Percentiles rank a stretch among this genome's conserved stretches.
These are phyloP conservation scores for Mastacembelus armatus DNA, from an alignment of 2,797 vertebrate genomes.

Conservation along the genomic window DNA sequence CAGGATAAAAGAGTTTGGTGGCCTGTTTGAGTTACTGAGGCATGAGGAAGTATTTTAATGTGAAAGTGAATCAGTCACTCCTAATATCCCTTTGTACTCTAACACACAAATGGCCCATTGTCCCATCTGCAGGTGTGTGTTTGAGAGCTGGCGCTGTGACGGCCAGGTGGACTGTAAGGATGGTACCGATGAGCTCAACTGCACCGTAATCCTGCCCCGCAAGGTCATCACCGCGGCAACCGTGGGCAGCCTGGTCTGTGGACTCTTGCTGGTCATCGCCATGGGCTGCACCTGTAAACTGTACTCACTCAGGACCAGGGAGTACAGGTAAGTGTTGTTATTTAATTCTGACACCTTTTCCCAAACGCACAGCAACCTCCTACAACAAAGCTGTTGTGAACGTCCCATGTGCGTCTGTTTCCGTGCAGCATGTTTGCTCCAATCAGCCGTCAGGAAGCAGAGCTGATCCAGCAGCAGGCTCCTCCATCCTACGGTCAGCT, in stretches of 20 bases:
- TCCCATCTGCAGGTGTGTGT: conserved; percentile 84
- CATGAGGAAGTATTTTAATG: background rate
- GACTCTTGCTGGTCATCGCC: conserved; percentile 91
- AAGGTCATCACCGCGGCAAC: conserved; percentile 94
- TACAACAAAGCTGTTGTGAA: conserved; percentile 7
- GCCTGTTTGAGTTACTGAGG: background rate
- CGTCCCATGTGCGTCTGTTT: background rate
- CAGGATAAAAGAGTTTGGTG: too few species aligned
- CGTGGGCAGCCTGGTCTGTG: conserved; percentile 92
- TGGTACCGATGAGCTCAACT: conserved; percentile 89
- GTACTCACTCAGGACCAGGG: conserved; percentile 90
- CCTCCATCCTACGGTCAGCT: conserved; percentile 94
- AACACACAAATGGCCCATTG: conserved; percentile 21
- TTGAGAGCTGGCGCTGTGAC: conserved; percentile 94
- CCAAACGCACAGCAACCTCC: conserved; percentile 20
- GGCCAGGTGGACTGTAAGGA: conserved; percentile 93
- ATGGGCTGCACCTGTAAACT: conserved; percentile 95
- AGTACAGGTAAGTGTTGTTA: conserved; percentile 86
- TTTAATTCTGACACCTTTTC: conserved; percentile 2
- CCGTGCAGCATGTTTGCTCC: conserved; percentile 89
- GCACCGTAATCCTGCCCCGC: conserved; percentile 87
- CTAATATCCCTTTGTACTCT: background rate
- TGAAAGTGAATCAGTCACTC: background rate
- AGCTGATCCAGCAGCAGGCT: conserved; percentile 92
- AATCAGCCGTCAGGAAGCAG: conserved; percentile 89